Conservation (phyloP, 2,888 invertebrate species). For the Agrochola macilenta region DNA sequence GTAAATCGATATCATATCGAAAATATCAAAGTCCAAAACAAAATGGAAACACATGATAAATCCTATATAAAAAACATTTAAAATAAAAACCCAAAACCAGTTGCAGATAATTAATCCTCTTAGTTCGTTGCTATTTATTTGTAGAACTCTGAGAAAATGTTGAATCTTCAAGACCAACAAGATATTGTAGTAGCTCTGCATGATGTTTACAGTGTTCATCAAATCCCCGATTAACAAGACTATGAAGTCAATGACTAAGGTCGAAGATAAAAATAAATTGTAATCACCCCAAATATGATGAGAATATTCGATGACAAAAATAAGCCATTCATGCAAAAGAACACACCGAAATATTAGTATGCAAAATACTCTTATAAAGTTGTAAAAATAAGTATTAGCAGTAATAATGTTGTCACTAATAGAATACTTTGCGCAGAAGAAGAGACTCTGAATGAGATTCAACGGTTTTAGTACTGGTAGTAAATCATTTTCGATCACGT, state of each 20-base stretch:
- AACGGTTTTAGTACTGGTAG: too few relatives aligned
- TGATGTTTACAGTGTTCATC: not conserved
- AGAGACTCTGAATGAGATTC: too few relatives aligned
- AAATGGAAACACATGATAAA: not conserved
- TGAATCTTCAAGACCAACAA: slow-evolving; percentile 30
- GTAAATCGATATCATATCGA: not conserved
- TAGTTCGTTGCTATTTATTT: slow-evolving; percentile 8
- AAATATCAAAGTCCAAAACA: not conserved
- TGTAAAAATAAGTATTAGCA: too few relatives aligned
- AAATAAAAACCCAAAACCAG: slow-evolving; percentile 19
- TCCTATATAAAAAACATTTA: slow-evolving; percentile 5
- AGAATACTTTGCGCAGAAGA: too few relatives aligned
- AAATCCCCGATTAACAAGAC: slow-evolving; percentile 9
- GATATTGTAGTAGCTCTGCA: slow-evolving; percentile 1
- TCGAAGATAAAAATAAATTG: too few relatives aligned
- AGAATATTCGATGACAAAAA: too few relatives aligned
- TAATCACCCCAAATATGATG: fast-evolving
- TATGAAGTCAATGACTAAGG: not conserved
- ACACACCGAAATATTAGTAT: too few relatives aligned
- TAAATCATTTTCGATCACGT: too few relatives aligned
- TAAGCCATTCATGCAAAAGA: too few relatives aligned
- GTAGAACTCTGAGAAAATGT: not conserved
- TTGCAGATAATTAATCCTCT: not conserved
- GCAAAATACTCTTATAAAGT: too few relatives aligned
- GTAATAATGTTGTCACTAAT: too few relatives aligned